Conservation (phyloP, 2,797 vertebrate genomes). For the Austrolebias charrua region DNA sequence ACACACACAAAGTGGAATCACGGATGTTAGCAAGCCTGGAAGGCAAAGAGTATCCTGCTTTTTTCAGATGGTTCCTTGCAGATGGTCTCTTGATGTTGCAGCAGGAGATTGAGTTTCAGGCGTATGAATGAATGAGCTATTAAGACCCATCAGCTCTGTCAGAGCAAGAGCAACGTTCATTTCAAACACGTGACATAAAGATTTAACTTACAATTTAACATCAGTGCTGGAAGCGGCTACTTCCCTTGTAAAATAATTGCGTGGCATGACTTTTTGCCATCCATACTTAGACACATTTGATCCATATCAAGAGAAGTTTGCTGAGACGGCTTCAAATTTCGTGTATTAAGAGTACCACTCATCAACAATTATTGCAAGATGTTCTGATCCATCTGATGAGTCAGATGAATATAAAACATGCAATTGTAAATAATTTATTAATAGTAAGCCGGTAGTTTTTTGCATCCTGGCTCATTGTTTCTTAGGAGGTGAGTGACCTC, state of each 20-base stretch:
- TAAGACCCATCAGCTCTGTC: constrained; percentile 41
- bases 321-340: neutral
- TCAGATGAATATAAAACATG: constrained; percentile 28
- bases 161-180: constrained; percentile 22
- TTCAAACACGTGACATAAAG: neutral
- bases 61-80: constrained; percentile 69
- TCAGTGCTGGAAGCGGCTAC: constrained; percentile 11
- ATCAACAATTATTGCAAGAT: constrained; percentile 18
- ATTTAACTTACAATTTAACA: constrained; percentile 28
- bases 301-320: constrained; percentile 1
- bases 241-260: neutral
- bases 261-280: neutral
- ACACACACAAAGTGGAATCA: constrained; percentile 38
- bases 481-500: constrained; percentile 72
- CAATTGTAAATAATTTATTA: constrained; percentile 58
- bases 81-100: constrained; percentile 68
- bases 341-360: constrained; percentile 11
- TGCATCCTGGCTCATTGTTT: constrained; percentile 49
- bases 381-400: constrained; percentile 11
- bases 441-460: constrained; percentile 41
- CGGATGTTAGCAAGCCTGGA: constrained; percentile 64
- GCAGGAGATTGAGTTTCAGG: constrained; percentile 70
- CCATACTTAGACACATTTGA: constrained; percentile 1
- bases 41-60: constrained; percentile 70
- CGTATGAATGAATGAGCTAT: constrained; percentile 49